Evolutionary conservation across 2,797 vertebrate species (phyloP), one percentile per base, ranked within the genome.

Genomic region (Channallabes apus): DNA sequence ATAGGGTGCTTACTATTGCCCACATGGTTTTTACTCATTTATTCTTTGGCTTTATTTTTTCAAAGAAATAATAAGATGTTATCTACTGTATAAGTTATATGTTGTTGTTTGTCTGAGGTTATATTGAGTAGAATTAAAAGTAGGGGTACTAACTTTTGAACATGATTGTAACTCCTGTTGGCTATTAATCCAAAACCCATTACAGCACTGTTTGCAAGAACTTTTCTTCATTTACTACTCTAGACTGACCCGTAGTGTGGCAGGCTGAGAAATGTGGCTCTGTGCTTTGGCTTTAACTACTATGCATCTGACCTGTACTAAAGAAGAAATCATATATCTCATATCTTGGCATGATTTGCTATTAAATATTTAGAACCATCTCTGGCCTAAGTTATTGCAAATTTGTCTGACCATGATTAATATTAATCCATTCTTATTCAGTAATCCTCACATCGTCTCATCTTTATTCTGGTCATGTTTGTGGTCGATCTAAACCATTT

Each of bases 201-300:
- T 84, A 84, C 78, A 87, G 78, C 76, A 81, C 67, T 80, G 82
- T 84, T 82, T 87, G 86, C 78, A 84, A 84, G 82, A 84, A 78
- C 71, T 82, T 84, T 87, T 87, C 79, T 79, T 87, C 38, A n/a
- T 84, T 82, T 82, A 82, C 80, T 84, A 64, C 62, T 84, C 86
- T 32, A 38, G 71, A 82, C 82, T 77, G 82, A 84, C 82, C 84
- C 38, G 62, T 67, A 68, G 38, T 76, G 71, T 87, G 78, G 64
- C 79, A 84, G 86, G 62, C 82, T 76, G 14, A 76, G 69, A 81
- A 69, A 75, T 27, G 17, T 84, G 78, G 78, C 82, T 82, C 78
- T 84, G 62, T 51, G 78, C 71, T 77, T 73, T 41, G 78, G 86
- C 22, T 77, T 84, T 77, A 84, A 77, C 61, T 82, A 38, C 76